Evolutionary conservation across 2,888 invertebrate genomes (phyloP).

Genomic region (Drosophila longiperda): DNA sequence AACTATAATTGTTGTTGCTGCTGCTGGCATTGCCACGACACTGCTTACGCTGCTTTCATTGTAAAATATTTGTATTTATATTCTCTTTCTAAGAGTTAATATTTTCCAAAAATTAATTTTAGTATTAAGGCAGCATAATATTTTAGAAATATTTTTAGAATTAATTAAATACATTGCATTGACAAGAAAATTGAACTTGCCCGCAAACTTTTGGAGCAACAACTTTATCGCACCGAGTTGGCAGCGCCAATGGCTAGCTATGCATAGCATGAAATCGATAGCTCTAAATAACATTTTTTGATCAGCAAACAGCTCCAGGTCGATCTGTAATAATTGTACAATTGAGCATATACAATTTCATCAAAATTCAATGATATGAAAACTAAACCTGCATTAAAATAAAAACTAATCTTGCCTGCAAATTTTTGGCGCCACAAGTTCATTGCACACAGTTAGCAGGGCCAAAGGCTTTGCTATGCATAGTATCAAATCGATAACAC

Average conservation of each 20-base stretch:
- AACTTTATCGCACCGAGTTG: background rate
- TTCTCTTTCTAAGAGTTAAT: background rate
- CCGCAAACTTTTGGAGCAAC: constrained; percentile 1
- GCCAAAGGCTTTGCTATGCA: background rate
- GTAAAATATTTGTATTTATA: background rate
- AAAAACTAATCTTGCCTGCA: background rate
- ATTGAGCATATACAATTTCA: background rate
- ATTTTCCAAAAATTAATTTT: background rate
- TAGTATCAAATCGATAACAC: constrained; percentile 43
- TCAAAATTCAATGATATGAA: background rate
- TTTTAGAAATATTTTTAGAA: background rate
- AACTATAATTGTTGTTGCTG: constrained; percentile 1
- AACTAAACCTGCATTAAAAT: background rate
- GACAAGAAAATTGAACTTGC: background rate
- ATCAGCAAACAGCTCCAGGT: constrained; percentile 17
- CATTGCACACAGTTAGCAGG: constrained; percentile 20
- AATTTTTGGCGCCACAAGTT: constrained; percentile 2
- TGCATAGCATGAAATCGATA: constrained; percentile 30
- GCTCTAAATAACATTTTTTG: constrained; percentile 29
- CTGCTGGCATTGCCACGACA: background rate
- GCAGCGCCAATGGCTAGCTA: constrained; percentile 16
- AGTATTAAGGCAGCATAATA: background rate
- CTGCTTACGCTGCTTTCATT: background rate
- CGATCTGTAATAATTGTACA: background rate
- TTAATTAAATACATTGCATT: background rate